A percentile compares a stretch with the other conserved stretches of the same genome.
Evolutionary conservation across 2,888 invertebrate species (phyloP).

Genomic region (Protonemura montana): DNA sequence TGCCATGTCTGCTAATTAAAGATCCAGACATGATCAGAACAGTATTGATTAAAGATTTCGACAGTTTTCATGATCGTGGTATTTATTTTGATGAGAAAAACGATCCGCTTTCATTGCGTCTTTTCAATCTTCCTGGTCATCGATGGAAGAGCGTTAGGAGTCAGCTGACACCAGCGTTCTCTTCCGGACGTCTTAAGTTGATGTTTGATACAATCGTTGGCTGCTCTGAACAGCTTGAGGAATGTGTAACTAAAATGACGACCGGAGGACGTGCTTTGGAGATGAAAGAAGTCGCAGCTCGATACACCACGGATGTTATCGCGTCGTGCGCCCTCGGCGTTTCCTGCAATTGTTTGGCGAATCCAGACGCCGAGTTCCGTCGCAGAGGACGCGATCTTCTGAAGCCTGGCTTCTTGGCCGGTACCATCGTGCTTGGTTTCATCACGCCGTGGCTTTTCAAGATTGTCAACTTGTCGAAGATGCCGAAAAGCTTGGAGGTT

Average conservation of each 20-base stretch:
- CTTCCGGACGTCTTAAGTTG: slow-evolving; percentile 43
- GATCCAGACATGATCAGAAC: slow-evolving; percentile 42
- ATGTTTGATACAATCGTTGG: slow-evolving; percentile 42
- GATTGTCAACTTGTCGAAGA: too few species aligned
- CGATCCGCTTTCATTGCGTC: slow-evolving; percentile 36
- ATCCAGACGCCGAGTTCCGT: slow-evolving; percentile 65
- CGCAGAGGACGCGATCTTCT: slow-evolving; percentile 54
- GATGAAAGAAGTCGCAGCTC: slow-evolving; percentile 13
- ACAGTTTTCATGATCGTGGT: slow-evolving; percentile 40
- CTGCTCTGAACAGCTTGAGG: slow-evolving; percentile 38
- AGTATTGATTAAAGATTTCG: slow-evolving; percentile 42
- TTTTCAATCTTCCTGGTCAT: slow-evolving; percentile 40
- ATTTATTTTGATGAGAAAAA: slow-evolving; percentile 28
- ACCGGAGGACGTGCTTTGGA: too few species aligned
- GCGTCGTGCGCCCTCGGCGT: slow-evolving; percentile 48
- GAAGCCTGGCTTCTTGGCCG: slow-evolving; percentile 45
- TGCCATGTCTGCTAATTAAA: slow-evolving; percentile 37
- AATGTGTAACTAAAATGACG: background rate
- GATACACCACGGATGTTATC: slow-evolving; percentile 49
- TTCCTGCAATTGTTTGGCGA: slow-evolving; percentile 65
- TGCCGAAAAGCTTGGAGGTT: too few species aligned
- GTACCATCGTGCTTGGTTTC: slow-evolving; percentile 50
- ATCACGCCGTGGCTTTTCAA: too few species aligned
- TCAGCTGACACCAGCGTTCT: slow-evolving; percentile 44
- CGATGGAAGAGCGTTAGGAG: slow-evolving; percentile 44